Conservation (phyloP, 2,888 invertebrate species). For the Apeira syringaria region DNA sequence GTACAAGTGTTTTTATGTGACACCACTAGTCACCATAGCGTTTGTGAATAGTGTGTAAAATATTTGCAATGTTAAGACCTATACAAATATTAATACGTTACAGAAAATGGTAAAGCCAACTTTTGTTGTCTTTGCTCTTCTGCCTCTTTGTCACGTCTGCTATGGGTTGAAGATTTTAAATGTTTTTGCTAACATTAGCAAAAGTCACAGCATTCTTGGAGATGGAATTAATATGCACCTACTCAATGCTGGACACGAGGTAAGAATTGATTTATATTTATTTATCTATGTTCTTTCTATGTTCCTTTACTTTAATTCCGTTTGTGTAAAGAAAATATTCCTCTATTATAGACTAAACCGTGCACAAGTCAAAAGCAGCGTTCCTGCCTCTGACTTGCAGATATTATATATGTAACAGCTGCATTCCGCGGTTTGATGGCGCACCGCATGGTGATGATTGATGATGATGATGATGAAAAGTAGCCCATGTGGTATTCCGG, state of each 20-base stretch:
- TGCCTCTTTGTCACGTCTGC: slow-evolving; percentile 5
- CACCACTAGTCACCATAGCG: too few species aligned
- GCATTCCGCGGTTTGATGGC: too few species aligned
- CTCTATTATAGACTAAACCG: too few species aligned
- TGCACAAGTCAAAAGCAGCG: neutral
- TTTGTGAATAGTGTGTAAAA: too few species aligned
- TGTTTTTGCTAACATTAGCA: slow-evolving; percentile 42
- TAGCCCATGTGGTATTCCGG: too few species aligned
- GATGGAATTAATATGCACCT: slow-evolving; percentile 43
- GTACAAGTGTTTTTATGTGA: too few species aligned
- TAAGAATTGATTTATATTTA: slow-evolving; percentile 18
- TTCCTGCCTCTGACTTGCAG: too few species aligned
- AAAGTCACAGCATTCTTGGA: slow-evolving; percentile 48
- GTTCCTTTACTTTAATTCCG: neutral
- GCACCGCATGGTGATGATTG: too few species aligned
- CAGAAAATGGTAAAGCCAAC: slow-evolving; percentile 8
- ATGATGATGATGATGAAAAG: too few species aligned
- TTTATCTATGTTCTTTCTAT: neutral
- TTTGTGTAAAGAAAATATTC: too few species aligned
- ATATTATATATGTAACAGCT: too few species aligned
- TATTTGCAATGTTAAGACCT: too few species aligned
- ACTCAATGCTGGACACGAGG: slow-evolving; percentile 51
- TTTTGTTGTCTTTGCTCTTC: neutral
- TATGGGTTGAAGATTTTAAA: slow-evolving; percentile 43
- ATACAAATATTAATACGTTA: slow-evolving; percentile 4